A percentile compares a stretch with the other conserved stretches of the same genome.
Conservation (phyloP, 2,113 vertebrate genomes). For the Narcine bancroftii region DNA sequence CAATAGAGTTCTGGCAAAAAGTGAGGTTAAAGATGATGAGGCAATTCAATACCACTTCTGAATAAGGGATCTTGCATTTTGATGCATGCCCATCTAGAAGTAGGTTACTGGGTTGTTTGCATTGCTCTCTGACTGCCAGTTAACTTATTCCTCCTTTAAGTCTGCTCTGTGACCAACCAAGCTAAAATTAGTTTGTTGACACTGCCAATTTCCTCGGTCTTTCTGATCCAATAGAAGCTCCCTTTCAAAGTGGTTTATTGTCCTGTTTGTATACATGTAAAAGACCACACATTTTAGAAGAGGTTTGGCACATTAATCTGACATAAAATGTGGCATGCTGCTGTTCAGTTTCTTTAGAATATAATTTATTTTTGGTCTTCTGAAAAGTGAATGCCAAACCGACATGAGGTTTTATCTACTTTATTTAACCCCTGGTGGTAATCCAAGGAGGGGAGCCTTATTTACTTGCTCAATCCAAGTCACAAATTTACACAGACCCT, state of each 20-base stretch:
- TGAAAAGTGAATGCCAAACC: not conserved
- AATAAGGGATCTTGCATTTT: slow-evolving; percentile 57
- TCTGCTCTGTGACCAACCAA: slow-evolving; percentile 71
- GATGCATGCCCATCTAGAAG: slow-evolving; percentile 67
- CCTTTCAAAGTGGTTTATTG: not conserved
- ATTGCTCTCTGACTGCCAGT: slow-evolving; percentile 74
- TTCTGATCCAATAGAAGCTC: slow-evolving; percentile 46
- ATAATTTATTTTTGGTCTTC: not conserved
- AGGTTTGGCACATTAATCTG: not conserved
- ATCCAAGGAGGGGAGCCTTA: not conserved
- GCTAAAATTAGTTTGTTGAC: slow-evolving; percentile 59
- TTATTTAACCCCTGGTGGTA: not conserved
- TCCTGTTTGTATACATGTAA: not conserved
- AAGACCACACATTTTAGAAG: not conserved
- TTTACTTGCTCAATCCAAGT: too few relatives aligned
- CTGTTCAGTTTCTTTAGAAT: not conserved
- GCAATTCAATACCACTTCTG: slow-evolving; percentile 44
- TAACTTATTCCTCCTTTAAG: slow-evolving; percentile 52
- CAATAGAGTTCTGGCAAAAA: slow-evolving; percentile 43
- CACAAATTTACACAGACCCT: too few relatives aligned
- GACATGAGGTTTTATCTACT: not conserved
- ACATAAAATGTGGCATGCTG: not conserved
- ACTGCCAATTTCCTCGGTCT: slow-evolving; percentile 47
- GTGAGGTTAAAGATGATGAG: slow-evolving; percentile 73
- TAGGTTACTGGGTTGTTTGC: slow-evolving; percentile 91